A percentile compares a stretch with the other conserved stretches of the same genome.
Evolutionary conservation across 30 jellyfish, hydroid and myxozoan species (phyloP).

Genomic region (Turritopsis rubra): DNA sequence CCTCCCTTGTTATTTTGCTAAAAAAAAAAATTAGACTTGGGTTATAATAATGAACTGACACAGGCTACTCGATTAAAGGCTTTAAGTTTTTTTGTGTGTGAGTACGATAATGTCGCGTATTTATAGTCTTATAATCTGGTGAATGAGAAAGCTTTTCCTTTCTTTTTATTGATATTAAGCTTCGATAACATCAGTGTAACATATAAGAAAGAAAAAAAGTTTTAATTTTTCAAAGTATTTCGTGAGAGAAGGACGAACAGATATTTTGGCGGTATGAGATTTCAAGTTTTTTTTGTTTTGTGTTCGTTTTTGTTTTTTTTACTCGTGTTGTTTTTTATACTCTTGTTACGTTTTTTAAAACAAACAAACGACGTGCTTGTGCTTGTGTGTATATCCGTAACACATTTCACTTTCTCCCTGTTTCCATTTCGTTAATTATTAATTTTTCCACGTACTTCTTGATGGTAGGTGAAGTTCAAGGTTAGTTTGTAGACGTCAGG

Average conservation of each 20-base stretch:
- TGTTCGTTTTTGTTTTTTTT: background rate
- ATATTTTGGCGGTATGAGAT: background rate
- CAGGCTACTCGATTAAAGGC: background rate
- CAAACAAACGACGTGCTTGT: background rate
- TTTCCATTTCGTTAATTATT: background rate
- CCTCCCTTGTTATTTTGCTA: no score
- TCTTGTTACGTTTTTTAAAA: background rate
- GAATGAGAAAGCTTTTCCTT: background rate
- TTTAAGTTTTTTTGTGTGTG: background rate
- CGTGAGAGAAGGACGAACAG: background rate
- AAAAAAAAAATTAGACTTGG: background rate
- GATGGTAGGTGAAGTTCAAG: background rate
- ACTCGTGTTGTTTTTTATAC: background rate
- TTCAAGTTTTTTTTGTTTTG: no score
- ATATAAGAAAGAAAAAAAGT: background rate
- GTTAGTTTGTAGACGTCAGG: no score
- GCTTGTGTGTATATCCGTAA: background rate
- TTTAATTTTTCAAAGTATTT: no score
- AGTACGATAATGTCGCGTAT: background rate
- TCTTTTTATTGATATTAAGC: background rate
- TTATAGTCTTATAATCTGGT: background rate
- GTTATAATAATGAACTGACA: background rate
- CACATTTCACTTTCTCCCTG: no score
- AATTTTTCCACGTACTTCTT: background rate
- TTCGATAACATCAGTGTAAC: background rate